These are phyloP conservation scores for Gymnocheta viridis DNA, from an alignment of 2,888 invertebrate genomes.

Conservation along the genomic window DNA sequence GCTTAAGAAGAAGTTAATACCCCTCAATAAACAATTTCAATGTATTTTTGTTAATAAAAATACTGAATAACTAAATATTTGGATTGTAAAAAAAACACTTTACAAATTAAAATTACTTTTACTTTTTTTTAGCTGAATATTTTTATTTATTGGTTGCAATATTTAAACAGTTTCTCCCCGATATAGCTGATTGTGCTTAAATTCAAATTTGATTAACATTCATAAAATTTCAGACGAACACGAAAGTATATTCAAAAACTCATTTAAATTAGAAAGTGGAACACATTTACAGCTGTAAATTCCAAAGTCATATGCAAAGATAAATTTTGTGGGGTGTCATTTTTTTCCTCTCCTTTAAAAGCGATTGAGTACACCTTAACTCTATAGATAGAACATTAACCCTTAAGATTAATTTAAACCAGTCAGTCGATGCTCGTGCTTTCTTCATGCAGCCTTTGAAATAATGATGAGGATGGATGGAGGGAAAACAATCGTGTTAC, in stretches of 20 bases:
- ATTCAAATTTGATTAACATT: constrained; percentile 7
- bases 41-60: too few relatives aligned
- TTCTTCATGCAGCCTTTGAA: constrained; percentile 26
- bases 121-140: not conserved
- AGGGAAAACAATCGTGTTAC: not conserved
- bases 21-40: too few relatives aligned
- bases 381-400: constrained; percentile 53
- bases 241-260: constrained; percentile 15
- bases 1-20: too few relatives aligned
- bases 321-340: constrained; percentile 62
- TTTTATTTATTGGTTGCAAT: not conserved
- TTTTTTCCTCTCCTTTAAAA: constrained; percentile 22
- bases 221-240: not conserved
- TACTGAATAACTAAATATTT: too few relatives aligned
- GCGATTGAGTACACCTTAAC: constrained; percentile 52
- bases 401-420: constrained; percentile 59
- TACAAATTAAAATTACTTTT: too few relatives aligned
- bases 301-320: constrained; percentile 1
- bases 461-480: constrained; percentile 28
- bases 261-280: constrained; percentile 62
- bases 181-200: constrained; percentile 1
- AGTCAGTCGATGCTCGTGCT: constrained; percentile 14
- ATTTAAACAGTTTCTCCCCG: constrained; percentile 25
- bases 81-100: too few relatives aligned
- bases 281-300: constrained; percentile 66